Conservation (phyloP, 2,797 vertebrate species). For the Falco berigora region DNA sequence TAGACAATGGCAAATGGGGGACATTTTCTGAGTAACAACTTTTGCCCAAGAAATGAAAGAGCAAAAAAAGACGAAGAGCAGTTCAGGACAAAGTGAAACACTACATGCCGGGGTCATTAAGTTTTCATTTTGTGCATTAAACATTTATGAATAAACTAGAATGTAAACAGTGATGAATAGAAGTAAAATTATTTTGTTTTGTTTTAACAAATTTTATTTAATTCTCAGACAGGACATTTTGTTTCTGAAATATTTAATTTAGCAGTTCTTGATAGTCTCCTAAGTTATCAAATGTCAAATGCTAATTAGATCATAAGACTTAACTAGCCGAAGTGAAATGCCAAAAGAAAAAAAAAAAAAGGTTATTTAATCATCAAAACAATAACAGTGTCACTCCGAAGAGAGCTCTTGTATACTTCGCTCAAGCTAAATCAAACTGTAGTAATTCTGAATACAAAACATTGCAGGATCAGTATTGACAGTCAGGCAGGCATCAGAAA, state of each 20-base stretch:
- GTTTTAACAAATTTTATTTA: conserved; percentile 49
- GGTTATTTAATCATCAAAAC: conserved; percentile 64
- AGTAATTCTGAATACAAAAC: neutral
- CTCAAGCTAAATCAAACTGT: neutral
- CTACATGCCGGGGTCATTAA: conserved; percentile 62
- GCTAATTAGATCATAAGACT: conserved; percentile 69
- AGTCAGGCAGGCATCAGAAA: neutral
- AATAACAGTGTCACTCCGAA: neutral
- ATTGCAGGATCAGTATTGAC: neutral
- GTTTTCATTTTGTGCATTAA: conserved; percentile 68
- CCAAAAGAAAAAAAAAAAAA: conserved; percentile 64
- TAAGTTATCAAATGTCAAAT: conserved; percentile 69
- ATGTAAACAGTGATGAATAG: conserved; percentile 52
- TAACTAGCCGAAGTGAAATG: conserved; percentile 66
- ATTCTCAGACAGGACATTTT: conserved; percentile 53
- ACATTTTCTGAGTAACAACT: neutral
- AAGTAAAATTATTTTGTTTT: conserved; percentile 17
- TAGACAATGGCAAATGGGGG: neutral
- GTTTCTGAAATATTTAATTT: conserved; percentile 66
- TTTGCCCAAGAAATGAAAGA: neutral
- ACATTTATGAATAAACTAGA: conserved; percentile 62
- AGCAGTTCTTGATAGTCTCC: conserved; percentile 55
- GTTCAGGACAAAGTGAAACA: neutral
- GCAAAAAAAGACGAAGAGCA: neutral
- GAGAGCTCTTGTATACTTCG: neutral